Evolutionary conservation across 2,113 vertebrate genomes (phyloP).

Genomic region (Apodemus speciosus): DNA sequence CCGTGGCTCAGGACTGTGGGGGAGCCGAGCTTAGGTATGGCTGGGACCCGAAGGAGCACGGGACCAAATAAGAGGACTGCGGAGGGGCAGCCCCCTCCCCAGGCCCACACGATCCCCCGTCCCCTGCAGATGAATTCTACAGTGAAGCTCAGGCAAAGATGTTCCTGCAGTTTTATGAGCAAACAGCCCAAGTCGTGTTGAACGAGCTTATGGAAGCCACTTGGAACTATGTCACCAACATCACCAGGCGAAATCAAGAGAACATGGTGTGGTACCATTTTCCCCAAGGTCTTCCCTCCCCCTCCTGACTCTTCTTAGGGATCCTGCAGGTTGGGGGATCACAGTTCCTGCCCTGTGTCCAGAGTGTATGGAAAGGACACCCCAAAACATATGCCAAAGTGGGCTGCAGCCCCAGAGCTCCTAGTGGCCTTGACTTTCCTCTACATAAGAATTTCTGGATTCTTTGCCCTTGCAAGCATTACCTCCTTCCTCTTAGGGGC

Average conservation of each 20-base stretch:
- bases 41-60: not conserved
- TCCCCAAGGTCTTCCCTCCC: not conserved
- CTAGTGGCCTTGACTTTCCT: not conserved
- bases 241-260: constrained; percentile 89
- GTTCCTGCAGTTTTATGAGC: constrained; percentile 90
- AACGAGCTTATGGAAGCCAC: constrained; percentile 92
- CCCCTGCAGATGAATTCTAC: constrained; percentile 87
- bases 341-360: not conserved
- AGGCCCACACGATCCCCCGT: not conserved
- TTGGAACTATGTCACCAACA: constrained; percentile 95
- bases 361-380: not conserved
- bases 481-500: not conserved
- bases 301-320: not conserved
- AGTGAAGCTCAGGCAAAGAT: constrained; percentile 87
- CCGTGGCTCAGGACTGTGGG: constrained; percentile 36
- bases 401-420: not conserved
- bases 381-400: not conserved
- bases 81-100: not conserved
- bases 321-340: not conserved
- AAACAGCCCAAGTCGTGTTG: constrained; percentile 89
- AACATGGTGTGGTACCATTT: constrained; percentile 87
- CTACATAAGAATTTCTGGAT: constrained; percentile 5
- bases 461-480: not conserved
- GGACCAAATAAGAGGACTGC: not conserved
- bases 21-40: constrained; percentile 32